Conservation (phyloP, 2,113 vertebrate genomes). For the Phainopepla nitens region DNA sequence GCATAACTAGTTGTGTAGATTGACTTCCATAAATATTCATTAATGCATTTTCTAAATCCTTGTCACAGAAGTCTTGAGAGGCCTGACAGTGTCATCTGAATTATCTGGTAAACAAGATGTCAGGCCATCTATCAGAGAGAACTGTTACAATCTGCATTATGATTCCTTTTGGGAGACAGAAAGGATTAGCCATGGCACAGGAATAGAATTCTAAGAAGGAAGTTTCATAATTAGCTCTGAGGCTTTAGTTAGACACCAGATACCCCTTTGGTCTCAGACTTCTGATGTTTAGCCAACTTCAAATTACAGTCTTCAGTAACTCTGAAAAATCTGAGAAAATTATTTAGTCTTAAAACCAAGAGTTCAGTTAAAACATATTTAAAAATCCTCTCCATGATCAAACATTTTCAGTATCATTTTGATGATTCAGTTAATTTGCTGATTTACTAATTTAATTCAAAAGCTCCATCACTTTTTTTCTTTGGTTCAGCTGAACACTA, state of each 20-base stretch:
- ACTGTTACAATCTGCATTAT: neutral
- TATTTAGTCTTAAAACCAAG: neutral
- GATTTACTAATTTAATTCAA: neutral
- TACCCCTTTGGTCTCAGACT: neutral
- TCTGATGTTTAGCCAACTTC: neutral
- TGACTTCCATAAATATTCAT: neutral
- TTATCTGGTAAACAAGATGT: constrained; percentile 14
- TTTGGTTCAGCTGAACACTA: neutral
- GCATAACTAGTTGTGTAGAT: neutral
- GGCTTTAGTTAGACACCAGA: constrained; percentile 5
- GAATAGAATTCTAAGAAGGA: constrained; percentile 56
- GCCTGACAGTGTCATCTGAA: neutral
- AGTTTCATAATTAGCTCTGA: constrained; percentile 40
- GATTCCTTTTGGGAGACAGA: constrained; percentile 21
- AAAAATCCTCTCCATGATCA: neutral
- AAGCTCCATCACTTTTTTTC: neutral
- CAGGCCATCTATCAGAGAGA: neutral
- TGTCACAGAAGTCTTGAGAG: neutral
- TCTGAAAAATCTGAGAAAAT: neutral
- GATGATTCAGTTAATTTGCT: neutral
- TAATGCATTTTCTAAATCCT: neutral
- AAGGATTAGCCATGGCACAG: constrained; percentile 35
- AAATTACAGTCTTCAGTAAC: neutral
- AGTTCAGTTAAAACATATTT: neutral
- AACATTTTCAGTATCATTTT: neutral